These are phyloP conservation scores for Cabera pusaria DNA, from an alignment of 2,888 invertebrate genomes.

Conservation along the genomic window DNA sequence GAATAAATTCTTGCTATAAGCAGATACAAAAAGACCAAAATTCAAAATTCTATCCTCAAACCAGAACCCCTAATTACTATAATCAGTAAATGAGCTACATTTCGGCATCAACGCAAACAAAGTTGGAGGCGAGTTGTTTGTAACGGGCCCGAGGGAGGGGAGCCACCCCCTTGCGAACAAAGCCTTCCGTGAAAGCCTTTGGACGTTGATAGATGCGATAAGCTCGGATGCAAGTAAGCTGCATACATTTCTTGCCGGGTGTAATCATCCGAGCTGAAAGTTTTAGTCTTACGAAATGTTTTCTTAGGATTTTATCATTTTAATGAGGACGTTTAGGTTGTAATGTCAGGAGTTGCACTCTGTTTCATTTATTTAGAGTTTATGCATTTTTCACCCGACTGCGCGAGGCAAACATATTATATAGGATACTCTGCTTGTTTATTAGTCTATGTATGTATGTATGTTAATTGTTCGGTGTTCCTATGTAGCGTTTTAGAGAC, in stretches of 20 bases:
- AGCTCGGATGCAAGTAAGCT: constrained; percentile 81
- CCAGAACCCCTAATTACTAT: constrained; percentile 3
- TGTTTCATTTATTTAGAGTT: too few relatives aligned
- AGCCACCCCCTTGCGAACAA: constrained; percentile 60
- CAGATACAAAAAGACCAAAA: too few relatives aligned
- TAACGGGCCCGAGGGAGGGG: constrained; percentile 69
- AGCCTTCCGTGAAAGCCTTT: constrained; percentile 52
- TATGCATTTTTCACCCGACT: too few relatives aligned
- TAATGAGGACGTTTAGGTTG: too few relatives aligned
- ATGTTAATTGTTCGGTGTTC: too few relatives aligned
- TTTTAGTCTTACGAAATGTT: constrained; percentile 16
- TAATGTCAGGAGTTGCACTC: too few relatives aligned
- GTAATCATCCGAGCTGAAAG: constrained; percentile 28
- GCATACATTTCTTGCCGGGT: constrained; percentile 74
- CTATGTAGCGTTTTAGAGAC: too few relatives aligned
- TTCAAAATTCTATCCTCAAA: too few relatives aligned
- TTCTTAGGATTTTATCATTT: constrained; percentile 11
- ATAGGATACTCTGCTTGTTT: too few relatives aligned
- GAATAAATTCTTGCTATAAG: too few relatives aligned
- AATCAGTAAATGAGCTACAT: constrained; percentile 23
- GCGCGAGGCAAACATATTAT: too few relatives aligned
- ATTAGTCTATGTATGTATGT: too few relatives aligned
- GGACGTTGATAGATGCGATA: constrained; percentile 74
- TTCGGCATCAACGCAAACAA: constrained; percentile 31
- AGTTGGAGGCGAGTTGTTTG: constrained; percentile 36